Base-by-base conservation (phyloP, 2,797 vertebrate species). In the Spinibarbus caldwelli region DNA sequence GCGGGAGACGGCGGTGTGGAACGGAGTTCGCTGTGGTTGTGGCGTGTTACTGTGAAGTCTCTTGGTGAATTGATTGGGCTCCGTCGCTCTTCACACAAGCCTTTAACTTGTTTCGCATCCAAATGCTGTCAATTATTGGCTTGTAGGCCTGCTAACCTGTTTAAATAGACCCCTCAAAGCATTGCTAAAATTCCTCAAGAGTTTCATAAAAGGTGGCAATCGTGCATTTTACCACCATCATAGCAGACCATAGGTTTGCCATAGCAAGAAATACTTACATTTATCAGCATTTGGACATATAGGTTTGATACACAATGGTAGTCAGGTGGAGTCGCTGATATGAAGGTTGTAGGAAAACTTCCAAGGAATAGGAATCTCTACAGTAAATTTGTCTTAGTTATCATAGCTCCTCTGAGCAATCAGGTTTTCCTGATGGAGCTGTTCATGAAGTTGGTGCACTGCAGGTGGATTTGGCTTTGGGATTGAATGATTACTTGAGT, bases 121-220 rank as follows among this genome's bases (percentile, higher is more conserved):
- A 64, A 77, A 77, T 9, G 52, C 85, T 68, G 85, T 84, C 75
- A 82, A 85, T 84, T 84, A 80, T 89, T 70, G 80, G 89, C 86
- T 82, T 82, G 78, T 43, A 85, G 83, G 38, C 71, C 80, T 38
- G 72, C 72, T 78, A 85, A 83, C 77, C 77, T 87, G 89, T 76
- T 76, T 76, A 87, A 86, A 90, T 59, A 75, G 77, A 62, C 83
- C 29, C 72, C 78, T 80, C 85, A 86, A 84, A 85, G 89, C 87
- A 49, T 38, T 68, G 34, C 80, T 52, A 43, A 85, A 87, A 89
- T 88, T 87, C 81, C 84, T 80, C 86, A 86, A 62, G 72, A 54
- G 29, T 59, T 64, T 82, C 45, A 62, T 88, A 83, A 87, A 84
- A 80, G 84, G 34, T 64, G 78, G 41, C 45, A 66, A 23, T 80